Conservation (phyloP, 2,888 invertebrate genomes). For the Oscheius sp. region DNA sequence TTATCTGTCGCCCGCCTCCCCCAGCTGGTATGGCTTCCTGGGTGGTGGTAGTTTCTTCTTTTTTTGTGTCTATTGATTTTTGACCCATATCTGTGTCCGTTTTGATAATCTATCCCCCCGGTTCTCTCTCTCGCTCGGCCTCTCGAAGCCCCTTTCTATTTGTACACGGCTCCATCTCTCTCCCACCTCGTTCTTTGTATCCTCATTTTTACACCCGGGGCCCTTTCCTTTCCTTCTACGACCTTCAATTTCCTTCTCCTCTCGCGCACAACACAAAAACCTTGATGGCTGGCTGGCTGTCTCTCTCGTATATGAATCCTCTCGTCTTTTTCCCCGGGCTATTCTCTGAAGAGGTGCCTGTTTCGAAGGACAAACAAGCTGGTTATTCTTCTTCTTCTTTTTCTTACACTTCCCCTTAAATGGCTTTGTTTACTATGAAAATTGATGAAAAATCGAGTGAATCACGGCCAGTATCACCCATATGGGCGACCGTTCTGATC, state of each 20-base stretch:
- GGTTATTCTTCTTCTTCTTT: too few relatives aligned
- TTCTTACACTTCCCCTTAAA: too few relatives aligned
- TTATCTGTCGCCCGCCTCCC: too few relatives aligned
- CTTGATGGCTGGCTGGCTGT: background rate
- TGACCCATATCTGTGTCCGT: background rate
- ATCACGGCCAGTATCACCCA: too few relatives aligned
- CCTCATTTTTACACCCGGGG: background rate
- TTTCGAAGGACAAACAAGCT: too few relatives aligned
- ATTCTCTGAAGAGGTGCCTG: too few relatives aligned
- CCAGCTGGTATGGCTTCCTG: too few relatives aligned
- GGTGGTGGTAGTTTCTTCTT: too few relatives aligned
- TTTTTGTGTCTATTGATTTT: too few relatives aligned
- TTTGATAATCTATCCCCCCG: slow-evolving; percentile 21
- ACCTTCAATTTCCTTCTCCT: background rate
- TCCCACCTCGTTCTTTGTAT: background rate
- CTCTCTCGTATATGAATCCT: background rate
- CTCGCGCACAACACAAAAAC: background rate
- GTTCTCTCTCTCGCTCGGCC: background rate
- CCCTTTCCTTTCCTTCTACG: background rate
- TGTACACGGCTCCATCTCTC: slow-evolving; percentile 31
- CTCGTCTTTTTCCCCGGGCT: background rate
- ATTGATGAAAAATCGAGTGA: too few relatives aligned
- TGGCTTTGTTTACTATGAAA: too few relatives aligned
- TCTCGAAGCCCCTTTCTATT: slow-evolving; percentile 21
- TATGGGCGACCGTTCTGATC: too few relatives aligned